Evolutionary conservation across 1,140 invertebrate species (phyloP), one percentile per base, ranked within the genome.

Genomic region (Calycopis cecrops): DNA sequence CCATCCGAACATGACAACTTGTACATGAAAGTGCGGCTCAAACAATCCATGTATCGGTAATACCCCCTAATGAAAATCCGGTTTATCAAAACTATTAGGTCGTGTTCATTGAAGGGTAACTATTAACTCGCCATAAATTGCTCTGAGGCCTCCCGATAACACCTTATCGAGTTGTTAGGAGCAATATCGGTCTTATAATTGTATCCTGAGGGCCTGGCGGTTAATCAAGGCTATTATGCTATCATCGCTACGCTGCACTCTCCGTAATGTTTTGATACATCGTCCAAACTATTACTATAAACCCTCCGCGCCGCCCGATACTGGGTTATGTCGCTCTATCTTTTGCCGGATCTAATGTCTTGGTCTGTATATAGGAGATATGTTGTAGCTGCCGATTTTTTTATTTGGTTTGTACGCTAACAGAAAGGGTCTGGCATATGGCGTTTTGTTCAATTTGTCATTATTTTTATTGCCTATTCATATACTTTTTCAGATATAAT

Each of bases 51-150:
- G 21, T 16, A 44, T 61, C 53, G 59, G 57, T 57, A 57, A 57
- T 52, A 58, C 35, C 56, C 44, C 48, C 57, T 64, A 60, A 68
- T 68, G 66, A 68, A 65, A 66, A 63, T 57, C 54, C 59, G 47
- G 60, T 62, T 47, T 56, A 59, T 34, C 59, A 54, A 65, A 57
- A 65, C 62, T 62, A 63, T 71, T 68, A 67, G 51, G 63, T 52
- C 48, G 63, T 63, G 65, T 59, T 64, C 63, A 71, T 75, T 67
- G 65, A 73, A 72, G 76, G 79, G 73, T 71, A 69, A 73, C 76
- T 74, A 82, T 82, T 73, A 79, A 73, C 75, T 76, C 66, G 59
- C 72, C 68, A 79, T 82, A 79, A 82, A 82, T 82, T 73, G 73
- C 65, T 67, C 67, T 60, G 64, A 71, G 73, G 75, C 70, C 67